These are phyloP conservation scores for Holcopasites calliopsidis DNA, from an alignment of 1,140 invertebrate genomes.

Conservation along the genomic window DNA sequence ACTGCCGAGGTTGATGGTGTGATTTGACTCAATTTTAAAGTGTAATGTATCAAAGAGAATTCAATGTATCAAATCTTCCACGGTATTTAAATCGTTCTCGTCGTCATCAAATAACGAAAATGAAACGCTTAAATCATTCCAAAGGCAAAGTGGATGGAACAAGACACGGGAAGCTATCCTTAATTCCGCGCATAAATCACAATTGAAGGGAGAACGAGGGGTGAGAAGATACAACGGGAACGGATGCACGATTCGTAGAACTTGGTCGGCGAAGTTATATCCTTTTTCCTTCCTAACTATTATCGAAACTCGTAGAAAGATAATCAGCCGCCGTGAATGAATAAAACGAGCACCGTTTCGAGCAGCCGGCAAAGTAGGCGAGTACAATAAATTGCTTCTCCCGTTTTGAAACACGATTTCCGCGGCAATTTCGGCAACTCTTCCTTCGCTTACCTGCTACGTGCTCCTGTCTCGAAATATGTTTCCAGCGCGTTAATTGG, in stretches of 20 bases:
- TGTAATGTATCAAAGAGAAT: too few relatives aligned
- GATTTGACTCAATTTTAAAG: too few relatives aligned
- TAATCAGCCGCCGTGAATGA: conserved; percentile 24
- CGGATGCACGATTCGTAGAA: background rate
- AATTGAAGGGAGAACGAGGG: background rate
- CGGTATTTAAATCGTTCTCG: background rate
- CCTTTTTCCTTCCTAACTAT: background rate
- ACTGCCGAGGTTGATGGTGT: too few relatives aligned
- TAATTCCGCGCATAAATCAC: conserved; percentile 2
- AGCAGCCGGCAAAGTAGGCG: conserved; percentile 32
- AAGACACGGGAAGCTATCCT: background rate
- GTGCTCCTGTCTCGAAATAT: background rate
- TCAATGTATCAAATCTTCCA: too few relatives aligned
- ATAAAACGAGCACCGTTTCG: conserved; percentile 16
- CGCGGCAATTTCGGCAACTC: conserved; percentile 15
- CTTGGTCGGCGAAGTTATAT: background rate
- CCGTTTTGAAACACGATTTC: conserved; percentile 17
- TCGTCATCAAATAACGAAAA: background rate
- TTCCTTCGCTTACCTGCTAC: conserved; percentile 15
- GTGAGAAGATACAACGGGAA: background rate
- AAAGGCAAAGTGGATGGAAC: background rate
- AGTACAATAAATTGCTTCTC: conserved; percentile 49
- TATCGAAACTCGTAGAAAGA: conserved; percentile 41
- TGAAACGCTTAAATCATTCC: background rate
- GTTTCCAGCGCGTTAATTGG: background rate